A percentile compares a stretch with the other conserved stretches of the same genome.
Conservation (phyloP, 2,797 vertebrate species). For the Esox lucius region DNA sequence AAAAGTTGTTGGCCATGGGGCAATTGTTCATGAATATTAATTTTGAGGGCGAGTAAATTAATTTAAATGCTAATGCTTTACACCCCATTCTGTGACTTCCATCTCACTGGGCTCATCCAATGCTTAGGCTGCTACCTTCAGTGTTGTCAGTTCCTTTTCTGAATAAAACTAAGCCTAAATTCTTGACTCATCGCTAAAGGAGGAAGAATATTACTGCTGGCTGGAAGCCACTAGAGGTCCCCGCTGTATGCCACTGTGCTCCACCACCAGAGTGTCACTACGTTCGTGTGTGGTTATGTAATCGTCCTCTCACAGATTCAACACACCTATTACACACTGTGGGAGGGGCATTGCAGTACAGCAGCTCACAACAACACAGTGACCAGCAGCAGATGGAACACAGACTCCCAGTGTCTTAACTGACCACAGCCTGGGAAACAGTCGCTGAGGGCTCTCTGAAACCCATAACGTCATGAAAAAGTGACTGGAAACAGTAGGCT, state of each 20-base stretch:
- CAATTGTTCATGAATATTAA: too few species aligned
- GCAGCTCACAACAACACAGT: neutral
- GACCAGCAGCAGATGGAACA: too few species aligned
- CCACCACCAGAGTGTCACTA: neutral
- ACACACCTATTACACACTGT: constrained; percentile 3
- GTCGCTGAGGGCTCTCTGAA: neutral
- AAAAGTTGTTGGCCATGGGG: too few species aligned
- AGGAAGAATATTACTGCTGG: neutral
- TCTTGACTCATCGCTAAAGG: neutral
- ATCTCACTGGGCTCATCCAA: too few species aligned
- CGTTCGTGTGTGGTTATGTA: constrained; percentile 22
- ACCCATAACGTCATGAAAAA: neutral
- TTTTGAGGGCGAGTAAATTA: too few species aligned
- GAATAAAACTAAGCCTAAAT: neutral
- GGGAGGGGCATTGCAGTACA: constrained; percentile 1
- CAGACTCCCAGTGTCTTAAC: constrained; percentile 30
- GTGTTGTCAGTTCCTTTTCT: neutral
- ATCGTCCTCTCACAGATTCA: neutral
- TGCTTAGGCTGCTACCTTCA: too few species aligned
- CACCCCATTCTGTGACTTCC: too few species aligned
- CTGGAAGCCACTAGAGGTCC: neutral
- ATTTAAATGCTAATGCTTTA: too few species aligned
- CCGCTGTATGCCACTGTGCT: neutral
- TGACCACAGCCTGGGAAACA: constrained; percentile 1
- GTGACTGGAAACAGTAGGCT: neutral